These are phyloP conservation scores for Drosophila mimetica DNA, from an alignment of 2,888 invertebrate genomes.

Conservation along the genomic window DNA sequence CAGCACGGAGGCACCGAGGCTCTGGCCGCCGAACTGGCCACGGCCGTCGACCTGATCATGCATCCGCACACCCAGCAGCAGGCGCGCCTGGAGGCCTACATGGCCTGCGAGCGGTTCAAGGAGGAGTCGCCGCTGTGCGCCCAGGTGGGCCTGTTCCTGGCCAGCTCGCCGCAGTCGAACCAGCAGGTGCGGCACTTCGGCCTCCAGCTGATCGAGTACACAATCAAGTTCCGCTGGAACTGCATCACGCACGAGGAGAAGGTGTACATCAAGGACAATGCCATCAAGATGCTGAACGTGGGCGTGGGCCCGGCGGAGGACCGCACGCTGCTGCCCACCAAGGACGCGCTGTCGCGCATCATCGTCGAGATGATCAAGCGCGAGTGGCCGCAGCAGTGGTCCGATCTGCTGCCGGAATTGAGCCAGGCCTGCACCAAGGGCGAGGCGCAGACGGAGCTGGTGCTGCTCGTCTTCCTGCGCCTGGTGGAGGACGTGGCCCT, in stretches of 20 bases:
- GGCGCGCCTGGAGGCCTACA: constrained; percentile 92
- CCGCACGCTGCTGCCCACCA: constrained; percentile 89
- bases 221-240: constrained; percentile 96
- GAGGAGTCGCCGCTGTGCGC: constrained; percentile 93
- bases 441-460: constrained; percentile 95
- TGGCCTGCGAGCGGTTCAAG: constrained; percentile 90
- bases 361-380: constrained; percentile 98
- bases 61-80: constrained; percentile 91
- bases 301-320: constrained; percentile 91
- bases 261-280: constrained; percentile 94
- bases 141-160: constrained; percentile 91
- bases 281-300: constrained; percentile 92
- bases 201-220: constrained; percentile 95
- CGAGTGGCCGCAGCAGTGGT: constrained; percentile 99
- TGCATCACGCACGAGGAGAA: constrained; percentile 94
- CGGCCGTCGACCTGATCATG: constrained; percentile 93
- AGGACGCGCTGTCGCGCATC: constrained; percentile 94
- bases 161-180: constrained; percentile 89
- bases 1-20: constrained; percentile 81
- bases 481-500: constrained; percentile 97
- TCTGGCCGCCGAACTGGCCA: constrained; percentile 90
- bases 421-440: constrained; percentile 93
- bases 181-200: constrained; percentile 95
- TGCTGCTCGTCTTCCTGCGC: constrained; percentile 93
- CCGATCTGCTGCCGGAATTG: constrained; percentile 92